Evolutionary conservation across 92 coral and sea anemone species (phyloP).

Genomic region (Zoanthus solanderi): DNA sequence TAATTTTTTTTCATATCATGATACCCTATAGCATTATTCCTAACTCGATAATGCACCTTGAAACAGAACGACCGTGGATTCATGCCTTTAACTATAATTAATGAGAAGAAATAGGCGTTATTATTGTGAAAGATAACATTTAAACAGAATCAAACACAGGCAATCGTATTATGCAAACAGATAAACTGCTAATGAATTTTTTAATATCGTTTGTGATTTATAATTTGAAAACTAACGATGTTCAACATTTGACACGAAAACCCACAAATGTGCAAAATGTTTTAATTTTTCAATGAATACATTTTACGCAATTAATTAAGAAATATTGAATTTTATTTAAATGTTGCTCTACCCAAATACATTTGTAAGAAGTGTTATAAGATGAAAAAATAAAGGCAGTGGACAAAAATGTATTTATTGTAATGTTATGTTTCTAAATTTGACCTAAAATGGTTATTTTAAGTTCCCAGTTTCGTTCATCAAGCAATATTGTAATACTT

Average conservation of each 20-base stretch:
- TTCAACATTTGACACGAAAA: neutral
- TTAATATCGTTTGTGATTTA: neutral
- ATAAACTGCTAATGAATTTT: neutral
- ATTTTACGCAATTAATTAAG: slow-evolving; percentile 1
- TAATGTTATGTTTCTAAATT: too few species aligned
- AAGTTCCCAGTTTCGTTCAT: too few species aligned
- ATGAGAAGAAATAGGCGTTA: neutral
- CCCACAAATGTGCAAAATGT: neutral
- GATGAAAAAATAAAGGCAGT: neutral
- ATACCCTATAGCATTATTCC: neutral
- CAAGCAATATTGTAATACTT: too few species aligned
- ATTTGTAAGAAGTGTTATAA: neutral
- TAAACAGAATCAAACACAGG: neutral
- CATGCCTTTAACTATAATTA: neutral
- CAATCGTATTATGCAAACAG: neutral
- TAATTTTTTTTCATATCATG: neutral
- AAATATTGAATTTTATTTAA: neutral
- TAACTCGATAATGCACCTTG: neutral
- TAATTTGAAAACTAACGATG: neutral
- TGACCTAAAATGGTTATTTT: too few species aligned
- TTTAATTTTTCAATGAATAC: neutral
- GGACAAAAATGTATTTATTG: neutral
- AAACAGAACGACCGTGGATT: neutral
- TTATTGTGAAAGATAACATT: neutral
- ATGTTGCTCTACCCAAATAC: slow-evolving; percentile 5